These are phyloP conservation scores for Drosophila repleta DNA, from an alignment of 1,140 invertebrate genomes.

Conservation along the genomic window DNA sequence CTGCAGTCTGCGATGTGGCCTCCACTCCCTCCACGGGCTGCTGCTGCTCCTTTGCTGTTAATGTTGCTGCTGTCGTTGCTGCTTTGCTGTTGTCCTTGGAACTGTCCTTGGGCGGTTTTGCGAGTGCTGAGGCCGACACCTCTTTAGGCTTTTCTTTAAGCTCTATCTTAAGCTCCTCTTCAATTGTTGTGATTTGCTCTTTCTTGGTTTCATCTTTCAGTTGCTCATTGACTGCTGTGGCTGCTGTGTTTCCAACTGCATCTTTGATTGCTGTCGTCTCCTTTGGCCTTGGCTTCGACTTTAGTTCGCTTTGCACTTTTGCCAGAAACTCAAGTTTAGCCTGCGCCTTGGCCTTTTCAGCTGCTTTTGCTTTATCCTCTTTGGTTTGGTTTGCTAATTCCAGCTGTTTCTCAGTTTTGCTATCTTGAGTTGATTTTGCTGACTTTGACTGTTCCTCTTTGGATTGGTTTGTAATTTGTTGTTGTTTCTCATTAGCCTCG, in stretches of 20 bases:
- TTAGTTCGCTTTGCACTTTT: slow-evolving; percentile 67
- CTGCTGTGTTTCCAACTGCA: not conserved
- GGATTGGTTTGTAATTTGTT: too few relatives aligned
- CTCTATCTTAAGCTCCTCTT: too few relatives aligned
- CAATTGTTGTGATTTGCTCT: too few relatives aligned
- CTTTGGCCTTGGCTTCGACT: slow-evolving; percentile 43
- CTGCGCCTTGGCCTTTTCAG: slow-evolving; percentile 45
- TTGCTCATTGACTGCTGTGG: not conserved
- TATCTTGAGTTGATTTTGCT: not conserved
- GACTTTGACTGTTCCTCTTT: not conserved
- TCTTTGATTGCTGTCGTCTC: not conserved
- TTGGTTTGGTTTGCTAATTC: slow-evolving; percentile 11
- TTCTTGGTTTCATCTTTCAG: not conserved
- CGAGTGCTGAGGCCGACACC: not conserved
- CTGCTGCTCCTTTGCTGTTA: not conserved
- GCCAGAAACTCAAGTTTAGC: slow-evolving; percentile 64
- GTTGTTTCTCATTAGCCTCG: too few relatives aligned
- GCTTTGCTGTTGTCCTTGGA: not conserved
- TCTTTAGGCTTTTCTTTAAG: not conserved
- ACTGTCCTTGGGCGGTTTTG: not conserved
- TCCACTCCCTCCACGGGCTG: slow-evolving; percentile 30
- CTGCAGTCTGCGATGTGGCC: not conserved
- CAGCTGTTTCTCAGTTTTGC: not conserved
- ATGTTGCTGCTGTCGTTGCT: not conserved
- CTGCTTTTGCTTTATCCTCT: slow-evolving; percentile 4